phyloP scores from a whole-genome alignment of 2,113 vertebrate genomes.

The Kryptolebias marmoratus region DNA sequence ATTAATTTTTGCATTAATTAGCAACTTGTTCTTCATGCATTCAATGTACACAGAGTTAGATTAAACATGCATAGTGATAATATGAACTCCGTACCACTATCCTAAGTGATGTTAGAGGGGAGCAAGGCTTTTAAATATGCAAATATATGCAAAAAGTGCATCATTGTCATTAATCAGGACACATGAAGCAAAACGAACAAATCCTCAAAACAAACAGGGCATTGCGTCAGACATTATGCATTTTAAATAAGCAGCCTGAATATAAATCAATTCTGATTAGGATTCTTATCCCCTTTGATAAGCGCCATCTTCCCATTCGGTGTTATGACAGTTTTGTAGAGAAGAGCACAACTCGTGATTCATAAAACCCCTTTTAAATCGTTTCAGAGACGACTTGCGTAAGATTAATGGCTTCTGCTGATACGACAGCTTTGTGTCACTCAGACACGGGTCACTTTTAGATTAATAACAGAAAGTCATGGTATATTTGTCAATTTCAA shows the following conservation, averaged over 20 bases:
- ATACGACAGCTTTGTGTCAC: not conserved
- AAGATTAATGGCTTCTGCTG: not conserved
- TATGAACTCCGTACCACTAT: not conserved
- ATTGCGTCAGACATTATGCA: constrained; percentile 30
- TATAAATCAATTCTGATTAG: constrained; percentile 26
- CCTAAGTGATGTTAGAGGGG: constrained; percentile 10
- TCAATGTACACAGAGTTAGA: constrained; percentile 6
- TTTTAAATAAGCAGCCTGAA: constrained; percentile 20
- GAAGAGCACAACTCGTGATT: not conserved
- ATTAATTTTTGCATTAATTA: constrained; percentile 14
- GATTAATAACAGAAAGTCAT: not conserved
- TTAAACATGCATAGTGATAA: constrained; percentile 3
- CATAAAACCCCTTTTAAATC: not conserved
- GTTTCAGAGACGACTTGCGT: not conserved
- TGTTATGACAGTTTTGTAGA: not conserved
- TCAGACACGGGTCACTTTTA: not conserved
- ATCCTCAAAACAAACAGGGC: constrained; percentile 8
- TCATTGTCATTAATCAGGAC: constrained; percentile 30
- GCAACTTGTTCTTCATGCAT: not conserved
- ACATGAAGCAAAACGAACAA: constrained; percentile 2
- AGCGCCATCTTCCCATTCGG: not conserved
- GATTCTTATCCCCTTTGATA: constrained; percentile 2
- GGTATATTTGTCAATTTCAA: not conserved
- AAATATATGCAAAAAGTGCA: constrained; percentile 33
- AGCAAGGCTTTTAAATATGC: constrained; percentile 8